Percentiles rank a stretch among this genome's conserved stretches.
These are phyloP conservation scores for Microplitis demolitor DNA, from an alignment of 1,140 invertebrate species.

Conservation along the genomic window DNA sequence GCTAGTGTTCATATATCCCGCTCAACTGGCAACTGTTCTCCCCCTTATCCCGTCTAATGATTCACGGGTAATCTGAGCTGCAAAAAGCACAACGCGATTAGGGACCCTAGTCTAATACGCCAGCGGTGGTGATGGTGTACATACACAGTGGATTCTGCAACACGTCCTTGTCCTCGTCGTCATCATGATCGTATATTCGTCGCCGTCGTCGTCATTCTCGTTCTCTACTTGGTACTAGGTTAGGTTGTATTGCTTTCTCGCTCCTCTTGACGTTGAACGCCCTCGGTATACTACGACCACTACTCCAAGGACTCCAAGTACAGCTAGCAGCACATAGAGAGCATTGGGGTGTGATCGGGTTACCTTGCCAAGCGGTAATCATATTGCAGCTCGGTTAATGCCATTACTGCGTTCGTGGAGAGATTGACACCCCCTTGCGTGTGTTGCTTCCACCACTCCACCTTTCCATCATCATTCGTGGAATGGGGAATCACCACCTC, in stretches of 20 bases:
- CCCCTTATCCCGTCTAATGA: constrained; percentile 46
- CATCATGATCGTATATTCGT: background rate
- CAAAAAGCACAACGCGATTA: constrained; percentile 60
- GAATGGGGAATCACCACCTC: too few relatives aligned
- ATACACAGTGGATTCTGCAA: constrained; percentile 45
- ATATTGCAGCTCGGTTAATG: constrained; percentile 62
- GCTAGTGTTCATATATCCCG: constrained; percentile 23
- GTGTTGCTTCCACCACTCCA: constrained; percentile 31
- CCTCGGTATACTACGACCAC: constrained; percentile 11
- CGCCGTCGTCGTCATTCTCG: background rate
- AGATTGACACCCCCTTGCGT: constrained; percentile 48
- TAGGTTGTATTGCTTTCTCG: background rate
- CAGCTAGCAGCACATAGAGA: constrained; percentile 22
- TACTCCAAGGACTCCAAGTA: too few relatives aligned
- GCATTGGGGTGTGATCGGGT: constrained; percentile 59
- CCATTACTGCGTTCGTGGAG: constrained; percentile 54
- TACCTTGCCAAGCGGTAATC: constrained; percentile 60
- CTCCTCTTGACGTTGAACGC: constrained; percentile 30
- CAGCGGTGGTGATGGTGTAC: background rate
- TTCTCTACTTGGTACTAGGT: constrained; percentile 10
- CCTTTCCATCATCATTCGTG: too few relatives aligned
- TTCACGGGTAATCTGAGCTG: constrained; percentile 60
- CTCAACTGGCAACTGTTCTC: constrained; percentile 25
- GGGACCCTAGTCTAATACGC: constrained; percentile 9
- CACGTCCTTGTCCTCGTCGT: constrained; percentile 6